Conservation (phyloP, 2,888 invertebrate species). For the Marasmarcha lunaedactyla region DNA sequence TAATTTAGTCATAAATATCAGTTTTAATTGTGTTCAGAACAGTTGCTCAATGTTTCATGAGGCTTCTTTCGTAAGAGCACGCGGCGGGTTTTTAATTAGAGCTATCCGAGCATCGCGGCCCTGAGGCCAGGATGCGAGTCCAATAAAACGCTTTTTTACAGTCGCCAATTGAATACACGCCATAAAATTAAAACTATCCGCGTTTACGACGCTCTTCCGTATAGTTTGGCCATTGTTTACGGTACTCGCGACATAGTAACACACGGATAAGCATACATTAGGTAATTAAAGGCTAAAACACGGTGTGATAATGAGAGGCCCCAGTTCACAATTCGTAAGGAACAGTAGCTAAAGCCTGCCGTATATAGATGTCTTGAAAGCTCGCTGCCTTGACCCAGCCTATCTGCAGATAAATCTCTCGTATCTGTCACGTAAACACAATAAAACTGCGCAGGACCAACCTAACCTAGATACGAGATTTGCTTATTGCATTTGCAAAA, state of each 20-base stretch:
- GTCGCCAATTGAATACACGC: constrained; percentile 59
- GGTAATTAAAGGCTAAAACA: constrained; percentile 43
- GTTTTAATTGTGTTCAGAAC: background rate
- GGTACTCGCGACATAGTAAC: constrained; percentile 4
- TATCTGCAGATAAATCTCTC: constrained; percentile 58
- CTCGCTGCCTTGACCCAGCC: constrained; percentile 58
- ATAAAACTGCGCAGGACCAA: constrained; percentile 44
- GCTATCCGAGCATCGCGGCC: constrained; percentile 53
- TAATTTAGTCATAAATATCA: background rate
- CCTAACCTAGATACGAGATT: constrained; percentile 57
- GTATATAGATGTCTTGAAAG: constrained; percentile 59
- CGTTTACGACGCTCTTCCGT: constrained; percentile 64
- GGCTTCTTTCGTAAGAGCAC: constrained; percentile 49
- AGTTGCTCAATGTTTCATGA: constrained; percentile 33
- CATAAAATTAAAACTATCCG: constrained; percentile 63
- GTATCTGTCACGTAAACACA: constrained; percentile 65
- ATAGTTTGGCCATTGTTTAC: constrained; percentile 43
- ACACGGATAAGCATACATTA: constrained; percentile 33
- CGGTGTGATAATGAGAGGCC: constrained; percentile 48
- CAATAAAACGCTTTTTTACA: constrained; percentile 66
- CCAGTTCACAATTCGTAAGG: constrained; percentile 35
- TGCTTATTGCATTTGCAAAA: constrained; percentile 43
- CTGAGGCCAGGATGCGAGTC: constrained; percentile 60
- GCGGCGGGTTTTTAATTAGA: constrained; percentile 59
- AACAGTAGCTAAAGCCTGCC: constrained; percentile 52